Evolutionary conservation across 1,140 invertebrate species (phyloP).

Genomic region (Drosophila bocqueti): DNA sequence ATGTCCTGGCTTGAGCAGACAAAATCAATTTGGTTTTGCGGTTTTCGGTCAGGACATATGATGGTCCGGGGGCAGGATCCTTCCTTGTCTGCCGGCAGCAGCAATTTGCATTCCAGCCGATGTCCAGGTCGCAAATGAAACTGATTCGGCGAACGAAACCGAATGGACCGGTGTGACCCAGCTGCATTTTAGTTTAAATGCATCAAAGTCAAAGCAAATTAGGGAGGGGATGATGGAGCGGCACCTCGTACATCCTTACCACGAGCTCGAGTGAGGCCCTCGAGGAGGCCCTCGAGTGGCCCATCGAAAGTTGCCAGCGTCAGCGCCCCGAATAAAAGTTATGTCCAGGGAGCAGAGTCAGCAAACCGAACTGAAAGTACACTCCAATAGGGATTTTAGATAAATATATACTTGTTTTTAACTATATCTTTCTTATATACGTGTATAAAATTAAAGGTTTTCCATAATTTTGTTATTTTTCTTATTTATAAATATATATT

Average conservation of each 20-base stretch:
- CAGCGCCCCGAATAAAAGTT: constrained; percentile 47
- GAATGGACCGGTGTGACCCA: constrained; percentile 29
- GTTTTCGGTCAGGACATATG: constrained; percentile 58
- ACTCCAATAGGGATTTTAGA: background rate
- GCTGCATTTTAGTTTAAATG: constrained; percentile 74
- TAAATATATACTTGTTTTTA: background rate
- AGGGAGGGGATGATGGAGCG: constrained; percentile 7
- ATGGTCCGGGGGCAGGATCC: constrained; percentile 3
- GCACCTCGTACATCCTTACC: background rate
- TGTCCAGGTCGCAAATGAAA: constrained; percentile 51
- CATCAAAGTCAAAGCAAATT: constrained; percentile 69
- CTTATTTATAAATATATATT: too few relatives aligned
- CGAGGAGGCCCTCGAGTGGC: constrained; percentile 28
- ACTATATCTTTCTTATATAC: background rate
- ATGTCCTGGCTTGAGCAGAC: constrained; percentile 70
- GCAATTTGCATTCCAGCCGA: constrained; percentile 57
- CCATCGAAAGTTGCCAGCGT: constrained; percentile 63
- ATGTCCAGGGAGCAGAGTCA: background rate
- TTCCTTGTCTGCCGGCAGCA: constrained; percentile 34
- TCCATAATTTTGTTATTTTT: too few relatives aligned
- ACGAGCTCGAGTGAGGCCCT: constrained; percentile 12
- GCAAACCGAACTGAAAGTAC: background rate
- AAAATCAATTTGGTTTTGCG: constrained; percentile 83
- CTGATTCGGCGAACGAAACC: constrained; percentile 30
- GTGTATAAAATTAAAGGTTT: background rate